Evolutionary conservation across 1,140 invertebrate species (phyloP).

Genomic region (Pantala flavescens): DNA sequence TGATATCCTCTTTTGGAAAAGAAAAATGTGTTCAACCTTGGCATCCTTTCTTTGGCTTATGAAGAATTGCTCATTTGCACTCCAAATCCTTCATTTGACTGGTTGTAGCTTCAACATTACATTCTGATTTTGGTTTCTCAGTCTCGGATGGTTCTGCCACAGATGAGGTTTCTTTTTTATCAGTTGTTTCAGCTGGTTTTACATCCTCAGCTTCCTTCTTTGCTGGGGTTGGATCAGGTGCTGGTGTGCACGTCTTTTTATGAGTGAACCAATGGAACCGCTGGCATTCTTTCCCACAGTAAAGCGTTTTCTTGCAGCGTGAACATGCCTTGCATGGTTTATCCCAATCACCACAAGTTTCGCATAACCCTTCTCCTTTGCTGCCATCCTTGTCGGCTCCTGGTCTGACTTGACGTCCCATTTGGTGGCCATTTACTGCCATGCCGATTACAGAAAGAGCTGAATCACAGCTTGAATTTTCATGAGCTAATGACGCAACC

Average conservation of each 20-base stretch:
- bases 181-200: too few species aligned
- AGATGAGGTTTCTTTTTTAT: too few species aligned
- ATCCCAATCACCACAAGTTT: conserved; percentile 72
- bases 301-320: conserved; percentile 87
- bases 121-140: too few species aligned
- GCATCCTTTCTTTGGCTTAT: too few species aligned
- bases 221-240: not conserved
- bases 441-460: conserved; percentile 53
- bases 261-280: conserved; percentile 92
- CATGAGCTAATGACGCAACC: not conserved
- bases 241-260: conserved; percentile 68
- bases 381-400: not conserved
- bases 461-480: not conserved
- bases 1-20: too few species aligned
- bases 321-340: conserved; percentile 86
- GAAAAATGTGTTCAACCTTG: too few species aligned
- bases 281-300: conserved; percentile 91
- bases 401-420: not conserved
- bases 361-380: conserved; percentile 41
- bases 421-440: conserved; percentile 68
- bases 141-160: too few species aligned
- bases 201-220: too few species aligned
- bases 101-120: too few species aligned
- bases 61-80: too few species aligned
- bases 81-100: too few species aligned